Evolutionary conservation across 2,888 invertebrate species (phyloP).

Genomic region (Euplexia lucipara): DNA sequence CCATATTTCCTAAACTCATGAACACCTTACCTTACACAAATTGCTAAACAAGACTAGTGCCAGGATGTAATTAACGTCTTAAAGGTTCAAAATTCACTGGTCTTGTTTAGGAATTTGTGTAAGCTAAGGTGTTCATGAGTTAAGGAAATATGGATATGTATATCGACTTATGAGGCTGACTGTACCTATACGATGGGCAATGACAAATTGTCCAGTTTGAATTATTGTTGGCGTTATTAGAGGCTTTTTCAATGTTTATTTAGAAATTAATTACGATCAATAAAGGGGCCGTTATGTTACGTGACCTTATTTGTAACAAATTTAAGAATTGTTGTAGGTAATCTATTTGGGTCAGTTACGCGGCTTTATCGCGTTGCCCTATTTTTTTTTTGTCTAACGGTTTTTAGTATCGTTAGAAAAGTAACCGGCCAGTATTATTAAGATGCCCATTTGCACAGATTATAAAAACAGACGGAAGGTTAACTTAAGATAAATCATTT

Average conservation of each 20-base stretch:
- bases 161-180: no score
- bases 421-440: slow-evolving; percentile 3
- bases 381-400: slow-evolving; percentile 8
- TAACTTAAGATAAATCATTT: no score
- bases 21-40: no score
- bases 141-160: no score
- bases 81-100: no score
- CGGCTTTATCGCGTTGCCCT: slow-evolving; percentile 36
- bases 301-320: slow-evolving; percentile 19
- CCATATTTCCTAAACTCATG: no score
- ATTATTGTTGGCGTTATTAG: background rate
- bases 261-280: slow-evolving; percentile 1
- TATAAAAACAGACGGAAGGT: background rate
- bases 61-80: no score
- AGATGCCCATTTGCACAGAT: background rate
- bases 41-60: no score
- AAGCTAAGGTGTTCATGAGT: no score
- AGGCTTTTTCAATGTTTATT: slow-evolving; percentile 6
- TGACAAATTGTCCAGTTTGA: background rate
- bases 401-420: slow-evolving; percentile 12
- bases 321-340: slow-evolving; percentile 15
- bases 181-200: background rate
- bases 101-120: no score
- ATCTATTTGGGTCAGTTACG: slow-evolving; percentile 20
- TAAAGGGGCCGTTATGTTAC: slow-evolving; percentile 6